Base-by-base conservation (phyloP, 2,113 vertebrate species). In the Maccullochella peelii region DNA sequence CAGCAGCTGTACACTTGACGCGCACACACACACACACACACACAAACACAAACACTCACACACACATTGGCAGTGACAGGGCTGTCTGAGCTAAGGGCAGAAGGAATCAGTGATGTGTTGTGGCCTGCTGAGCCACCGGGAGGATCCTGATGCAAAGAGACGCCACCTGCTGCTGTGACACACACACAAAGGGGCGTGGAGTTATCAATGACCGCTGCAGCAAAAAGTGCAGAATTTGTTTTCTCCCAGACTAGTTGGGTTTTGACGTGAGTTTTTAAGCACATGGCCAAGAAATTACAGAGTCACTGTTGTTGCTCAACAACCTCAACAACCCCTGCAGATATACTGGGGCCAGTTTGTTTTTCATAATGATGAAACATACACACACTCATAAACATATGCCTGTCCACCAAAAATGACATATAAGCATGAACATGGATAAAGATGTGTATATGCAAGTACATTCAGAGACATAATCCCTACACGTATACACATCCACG, bases 91-190 rank as follows among this genome's bases (percentile, higher is more conserved):
- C 59, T 33, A n/a, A 82, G 88, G 74, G 74, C 88, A 86, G 80
- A 33, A 67, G 27, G 70, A 83, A 57, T 79, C 79, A n/a, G 49
- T 70, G 83, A 80, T 86, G 82, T 84, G 85, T 69, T 77, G 77
- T 57, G 73, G 77, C 86, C 81, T 44, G 74, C 79, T 75, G 80
- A 70, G 78, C 74, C 61, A 16, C 83, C 67, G 15, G 38, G 47
- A 61, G 76, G 84, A 86, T 61, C 36, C 55, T 86, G 86, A 90
- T 89, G 73, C 80, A 79, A 59, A 68, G 84, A 88, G 88, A 90
- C 54, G 40, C 77, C 71, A 21, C 87, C 86, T 72, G 82, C 85
- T 83, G 82, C 79, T 6, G 58, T 33, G 63, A 83, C 78, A 78
- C 77, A 83, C 78, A 69, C 38, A 77, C 42, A 0, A n/a, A 74